Evolutionary conservation across 2,113 vertebrate genomes (phyloP).

Genomic region (Lophotis ruficrista): DNA sequence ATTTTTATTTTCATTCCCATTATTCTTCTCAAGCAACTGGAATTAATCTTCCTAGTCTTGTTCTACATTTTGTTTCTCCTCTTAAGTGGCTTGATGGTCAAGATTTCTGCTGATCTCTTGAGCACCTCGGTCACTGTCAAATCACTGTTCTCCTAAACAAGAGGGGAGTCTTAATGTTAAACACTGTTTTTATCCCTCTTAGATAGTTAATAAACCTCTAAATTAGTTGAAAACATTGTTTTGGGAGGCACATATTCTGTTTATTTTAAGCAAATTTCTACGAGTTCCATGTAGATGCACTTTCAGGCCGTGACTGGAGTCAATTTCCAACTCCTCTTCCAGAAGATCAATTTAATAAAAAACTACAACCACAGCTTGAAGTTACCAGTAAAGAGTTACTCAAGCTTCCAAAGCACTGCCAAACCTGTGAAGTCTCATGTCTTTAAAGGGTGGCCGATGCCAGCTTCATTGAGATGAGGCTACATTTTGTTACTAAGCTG

Average conservation of each 20-base stretch:
- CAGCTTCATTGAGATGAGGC: not conserved
- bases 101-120: not conserved
- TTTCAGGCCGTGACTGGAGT: not conserved
- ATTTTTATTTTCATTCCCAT: not conserved
- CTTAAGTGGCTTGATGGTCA: not conserved
- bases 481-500: not conserved
- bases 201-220: not conserved
- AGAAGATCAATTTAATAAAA: not conserved
- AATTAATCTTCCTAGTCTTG: not conserved
- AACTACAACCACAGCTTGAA: not conserved
- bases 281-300: not conserved
- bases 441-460: fast-evolving
- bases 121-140: not conserved
- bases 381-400: not conserved
- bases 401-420: not conserved
- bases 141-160: not conserved
- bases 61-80: not conserved
- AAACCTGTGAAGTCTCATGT: not conserved
- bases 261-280: not conserved
- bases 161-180: not conserved
- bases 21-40: not conserved
- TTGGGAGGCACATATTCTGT: not conserved
- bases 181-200: not conserved
- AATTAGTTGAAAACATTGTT: not conserved
- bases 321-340: not conserved